Evolutionary conservation across 2,113 vertebrate genomes (phyloP).

Genomic region (Catharus minimus): DNA sequence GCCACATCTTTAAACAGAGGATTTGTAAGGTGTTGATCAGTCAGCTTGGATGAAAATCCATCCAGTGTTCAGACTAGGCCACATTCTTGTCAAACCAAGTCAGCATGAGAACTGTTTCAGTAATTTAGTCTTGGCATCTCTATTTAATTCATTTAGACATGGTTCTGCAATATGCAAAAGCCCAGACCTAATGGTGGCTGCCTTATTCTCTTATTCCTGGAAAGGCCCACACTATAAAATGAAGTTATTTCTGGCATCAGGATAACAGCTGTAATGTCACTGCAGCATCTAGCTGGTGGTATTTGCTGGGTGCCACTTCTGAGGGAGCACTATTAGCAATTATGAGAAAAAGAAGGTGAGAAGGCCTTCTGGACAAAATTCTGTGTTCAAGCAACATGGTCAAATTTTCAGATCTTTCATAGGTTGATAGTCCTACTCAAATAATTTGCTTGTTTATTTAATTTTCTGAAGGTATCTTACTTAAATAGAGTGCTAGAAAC

Average conservation of each 20-base stretch:
- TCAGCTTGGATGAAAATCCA: not conserved
- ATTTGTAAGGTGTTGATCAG: not conserved
- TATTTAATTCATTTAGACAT: constrained; percentile 57
- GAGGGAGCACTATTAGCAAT: not conserved
- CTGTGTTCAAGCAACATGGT: not conserved
- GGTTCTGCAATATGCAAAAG: constrained; percentile 51
- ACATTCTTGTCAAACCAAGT: constrained; percentile 54
- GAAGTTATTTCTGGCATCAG: constrained; percentile 44
- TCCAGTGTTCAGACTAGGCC: not conserved
- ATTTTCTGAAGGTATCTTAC: not conserved
- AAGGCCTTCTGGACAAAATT: not conserved
- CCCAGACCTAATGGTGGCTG: constrained; percentile 31
- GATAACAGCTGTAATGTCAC: constrained; percentile 1
- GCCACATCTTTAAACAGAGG: not conserved
- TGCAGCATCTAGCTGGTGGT: constrained; percentile 1
- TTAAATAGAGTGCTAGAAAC: not conserved
- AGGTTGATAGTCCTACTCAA: not conserved
- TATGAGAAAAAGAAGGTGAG: not conserved
- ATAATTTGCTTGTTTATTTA: not conserved
- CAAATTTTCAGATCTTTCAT: not conserved
- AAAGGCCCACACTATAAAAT: constrained; percentile 47
- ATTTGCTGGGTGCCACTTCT: not conserved
- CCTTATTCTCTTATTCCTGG: constrained; percentile 50
- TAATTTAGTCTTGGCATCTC: constrained; percentile 61
- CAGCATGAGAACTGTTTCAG: constrained; percentile 60